These are phyloP conservation scores for Nothocercus julius DNA, from an alignment of 2,113 vertebrate species.

Conservation along the genomic window DNA sequence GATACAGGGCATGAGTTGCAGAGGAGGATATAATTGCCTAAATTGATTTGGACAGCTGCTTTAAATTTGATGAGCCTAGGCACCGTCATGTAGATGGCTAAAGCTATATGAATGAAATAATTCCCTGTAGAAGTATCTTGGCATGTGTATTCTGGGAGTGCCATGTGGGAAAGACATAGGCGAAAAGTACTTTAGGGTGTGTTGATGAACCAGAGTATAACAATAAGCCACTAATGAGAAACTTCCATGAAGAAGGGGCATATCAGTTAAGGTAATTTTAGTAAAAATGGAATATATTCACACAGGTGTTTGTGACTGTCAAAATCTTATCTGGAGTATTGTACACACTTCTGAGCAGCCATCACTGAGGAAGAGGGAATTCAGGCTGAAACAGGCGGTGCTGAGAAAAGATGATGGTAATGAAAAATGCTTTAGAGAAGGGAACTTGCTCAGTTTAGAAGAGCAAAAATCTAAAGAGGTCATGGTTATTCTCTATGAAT, in stretches of 20 bases:
- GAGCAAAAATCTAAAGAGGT: constrained; percentile 2
- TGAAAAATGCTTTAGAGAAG: neutral
- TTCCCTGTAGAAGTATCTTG: neutral
- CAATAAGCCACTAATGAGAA: neutral
- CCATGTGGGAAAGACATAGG: neutral
- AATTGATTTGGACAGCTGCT: neutral
- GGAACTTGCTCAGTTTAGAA: constrained; percentile 5
- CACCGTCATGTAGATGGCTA: neutral
- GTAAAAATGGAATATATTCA: neutral
- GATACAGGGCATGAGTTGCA: neutral
- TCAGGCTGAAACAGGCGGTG: constrained; percentile 53
- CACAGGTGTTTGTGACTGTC: constrained; percentile 17
- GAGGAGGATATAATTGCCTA: neutral
- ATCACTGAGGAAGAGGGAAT: neutral
- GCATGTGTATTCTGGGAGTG: neutral
- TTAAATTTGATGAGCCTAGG: neutral
- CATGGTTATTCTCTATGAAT: neutral
- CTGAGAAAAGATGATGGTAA: neutral
- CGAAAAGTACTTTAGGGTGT: neutral
- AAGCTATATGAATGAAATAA: neutral
- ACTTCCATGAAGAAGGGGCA: neutral
- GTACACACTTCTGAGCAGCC: neutral
- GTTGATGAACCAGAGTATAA: neutral
- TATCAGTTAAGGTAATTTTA: neutral
- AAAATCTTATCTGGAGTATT: constrained; percentile 24